Percentiles rank a stretch among this genome's conserved stretches.
phyloP scores from a whole-genome alignment of 2,113 vertebrate genomes.

The Sylvilagus bachmani region DNA sequence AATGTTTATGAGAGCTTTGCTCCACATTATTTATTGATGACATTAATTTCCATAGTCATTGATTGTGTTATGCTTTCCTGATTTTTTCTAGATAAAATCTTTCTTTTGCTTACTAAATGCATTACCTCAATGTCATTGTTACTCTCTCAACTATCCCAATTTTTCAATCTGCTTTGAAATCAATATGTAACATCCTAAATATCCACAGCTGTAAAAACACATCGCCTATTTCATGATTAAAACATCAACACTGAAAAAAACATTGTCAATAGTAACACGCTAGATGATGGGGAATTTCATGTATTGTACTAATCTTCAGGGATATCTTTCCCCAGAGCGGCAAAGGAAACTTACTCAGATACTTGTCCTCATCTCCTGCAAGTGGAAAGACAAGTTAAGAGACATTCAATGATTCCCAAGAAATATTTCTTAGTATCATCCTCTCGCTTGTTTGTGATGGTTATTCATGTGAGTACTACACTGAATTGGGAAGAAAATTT shows the following conservation, averaged over 20 bases:
- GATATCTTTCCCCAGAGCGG: neutral
- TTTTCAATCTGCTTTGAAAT: slow-evolving; percentile 3
- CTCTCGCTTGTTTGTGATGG: neutral
- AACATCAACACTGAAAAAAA: neutral
- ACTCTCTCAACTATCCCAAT: neutral
- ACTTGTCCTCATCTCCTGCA: neutral
- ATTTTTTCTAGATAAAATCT: neutral
- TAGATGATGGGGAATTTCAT: neutral
- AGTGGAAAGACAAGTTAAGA: neutral
- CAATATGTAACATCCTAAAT: neutral
- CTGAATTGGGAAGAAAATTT: neutral
- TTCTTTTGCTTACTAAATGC: neutral
- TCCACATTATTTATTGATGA: neutral
- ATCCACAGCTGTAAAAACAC: neutral
- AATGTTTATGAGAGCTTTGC: neutral
- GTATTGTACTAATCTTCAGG: neutral
- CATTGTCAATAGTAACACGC: neutral
- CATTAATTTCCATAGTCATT: neutral
- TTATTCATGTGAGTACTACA: neutral
- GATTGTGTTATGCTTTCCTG: neutral
- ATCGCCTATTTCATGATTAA: slow-evolving; percentile 20
- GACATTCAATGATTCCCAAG: neutral
- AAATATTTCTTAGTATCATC: neutral
- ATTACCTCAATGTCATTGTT: neutral
- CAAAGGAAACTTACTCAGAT: neutral